Conservation (phyloP, 2,888 invertebrate species). For the Silvanus unidentatus region DNA sequence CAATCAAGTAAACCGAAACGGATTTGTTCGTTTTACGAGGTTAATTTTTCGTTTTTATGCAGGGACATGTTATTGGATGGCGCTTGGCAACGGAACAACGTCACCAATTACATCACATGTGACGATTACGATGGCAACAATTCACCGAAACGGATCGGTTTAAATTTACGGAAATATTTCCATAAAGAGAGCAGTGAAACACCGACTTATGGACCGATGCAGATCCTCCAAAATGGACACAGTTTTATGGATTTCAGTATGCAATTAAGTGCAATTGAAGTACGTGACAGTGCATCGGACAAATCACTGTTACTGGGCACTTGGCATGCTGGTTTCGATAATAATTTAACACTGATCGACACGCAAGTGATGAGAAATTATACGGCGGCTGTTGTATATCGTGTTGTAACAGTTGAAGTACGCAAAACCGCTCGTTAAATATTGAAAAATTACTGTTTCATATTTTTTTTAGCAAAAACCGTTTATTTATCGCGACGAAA, state of each 20-base stretch:
- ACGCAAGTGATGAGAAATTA: conserved; percentile 65
- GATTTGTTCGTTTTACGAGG: conserved; percentile 1
- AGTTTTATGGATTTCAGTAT: conserved; percentile 73
- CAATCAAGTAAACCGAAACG: conserved; percentile 57
- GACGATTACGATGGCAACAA: conserved; percentile 73
- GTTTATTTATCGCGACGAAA: conserved; percentile 68
- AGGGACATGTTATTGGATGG: conserved; percentile 66
- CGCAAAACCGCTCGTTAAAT: conserved; percentile 28
- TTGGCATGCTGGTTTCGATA: conserved; percentile 72
- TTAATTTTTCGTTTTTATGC: conserved; percentile 23
- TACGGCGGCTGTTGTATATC: conserved; percentile 77
- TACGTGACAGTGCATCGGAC: conserved; percentile 67
- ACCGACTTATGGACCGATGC: conserved; percentile 64
- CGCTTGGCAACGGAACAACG: conserved; percentile 62
- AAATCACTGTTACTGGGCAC: conserved; percentile 65
- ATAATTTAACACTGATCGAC: conserved; percentile 59
- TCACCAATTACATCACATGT: conserved; percentile 66
- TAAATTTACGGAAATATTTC: conserved; percentile 65
- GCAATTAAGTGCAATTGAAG: conserved; percentile 63
- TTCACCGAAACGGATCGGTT: conserved; percentile 60
- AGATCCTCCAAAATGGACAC: conserved; percentile 60
- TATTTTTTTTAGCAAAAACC: conserved; percentile 65
- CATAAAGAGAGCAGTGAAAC: conserved; percentile 57
- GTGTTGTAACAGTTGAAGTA: conserved; percentile 80
- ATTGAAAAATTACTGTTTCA: neutral